Conservation (phyloP, 2,888 invertebrate genomes). For the Drosophila subsilvestris region DNA sequence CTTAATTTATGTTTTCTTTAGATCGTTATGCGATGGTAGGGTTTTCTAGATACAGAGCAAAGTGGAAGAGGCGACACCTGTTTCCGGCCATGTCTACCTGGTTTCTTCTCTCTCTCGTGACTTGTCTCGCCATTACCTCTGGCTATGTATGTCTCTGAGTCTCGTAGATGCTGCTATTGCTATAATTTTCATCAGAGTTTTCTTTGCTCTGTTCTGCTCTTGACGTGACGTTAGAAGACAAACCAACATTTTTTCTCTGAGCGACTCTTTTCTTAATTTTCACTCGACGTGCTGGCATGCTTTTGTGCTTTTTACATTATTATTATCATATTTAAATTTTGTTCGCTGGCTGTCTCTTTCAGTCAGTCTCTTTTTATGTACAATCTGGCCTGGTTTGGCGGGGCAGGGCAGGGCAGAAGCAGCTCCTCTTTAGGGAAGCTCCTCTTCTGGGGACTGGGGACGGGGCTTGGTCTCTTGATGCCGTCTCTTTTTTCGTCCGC, state of each 20-base stretch:
- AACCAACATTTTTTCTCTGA: conserved; percentile 30
- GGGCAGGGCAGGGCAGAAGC: too few species aligned
- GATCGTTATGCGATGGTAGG: conserved; percentile 9
- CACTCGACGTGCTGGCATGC: conserved; percentile 71
- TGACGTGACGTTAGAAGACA: conserved; percentile 43
- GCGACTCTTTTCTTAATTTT: conserved; percentile 64
- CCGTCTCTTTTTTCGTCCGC: background rate
- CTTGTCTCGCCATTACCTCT: conserved; percentile 11
- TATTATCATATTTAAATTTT: conserved; percentile 75
- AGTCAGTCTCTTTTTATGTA: conserved; percentile 15
- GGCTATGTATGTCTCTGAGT: conserved; percentile 14
- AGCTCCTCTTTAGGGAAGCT: conserved; percentile 2
- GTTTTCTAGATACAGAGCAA: conserved; percentile 9
- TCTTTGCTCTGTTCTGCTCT: conserved; percentile 11
- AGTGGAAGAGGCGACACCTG: conserved; percentile 61
- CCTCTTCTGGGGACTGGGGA: background rate
- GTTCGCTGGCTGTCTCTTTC: conserved; percentile 14
- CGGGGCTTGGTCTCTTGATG: conserved; percentile 2
- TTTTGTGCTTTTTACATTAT: conserved; percentile 55
- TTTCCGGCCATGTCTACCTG: conserved; percentile 60
- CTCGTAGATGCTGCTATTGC: conserved; percentile 32
- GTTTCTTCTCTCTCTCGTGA: conserved; percentile 20
- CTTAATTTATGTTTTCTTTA: conserved; percentile 23
- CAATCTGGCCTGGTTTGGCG: conserved; percentile 5
- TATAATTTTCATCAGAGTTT: conserved; percentile 71